Percentiles rank a stretch among this genome's conserved stretches.
Evolutionary conservation across 1,140 invertebrate species (phyloP).

Genomic region (Drosophila pachea): DNA sequence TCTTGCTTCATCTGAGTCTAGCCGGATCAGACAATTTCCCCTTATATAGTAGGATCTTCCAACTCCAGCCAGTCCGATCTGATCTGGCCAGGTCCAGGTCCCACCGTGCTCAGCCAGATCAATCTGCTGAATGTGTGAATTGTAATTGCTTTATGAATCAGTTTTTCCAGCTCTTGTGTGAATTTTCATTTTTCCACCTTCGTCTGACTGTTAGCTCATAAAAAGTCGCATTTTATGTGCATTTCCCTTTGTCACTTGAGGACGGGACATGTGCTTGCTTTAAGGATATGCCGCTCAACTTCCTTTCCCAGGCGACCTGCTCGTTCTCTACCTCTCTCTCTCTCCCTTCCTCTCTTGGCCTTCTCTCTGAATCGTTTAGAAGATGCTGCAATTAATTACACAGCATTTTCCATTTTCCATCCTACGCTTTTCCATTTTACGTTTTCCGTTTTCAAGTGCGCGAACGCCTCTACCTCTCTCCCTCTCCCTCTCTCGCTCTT

Average conservation of each 20-base stretch:
- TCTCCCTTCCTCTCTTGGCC: background rate
- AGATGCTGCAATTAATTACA: slow-evolving; percentile 69
- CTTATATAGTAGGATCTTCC: too few species aligned
- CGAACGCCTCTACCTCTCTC: slow-evolving; percentile 7
- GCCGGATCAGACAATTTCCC: too few species aligned
- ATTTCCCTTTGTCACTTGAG: slow-evolving; percentile 55
- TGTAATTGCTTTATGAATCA: slow-evolving; percentile 22
- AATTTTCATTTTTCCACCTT: slow-evolving; percentile 18
- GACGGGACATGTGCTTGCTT: slow-evolving; percentile 20
- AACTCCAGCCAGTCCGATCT: too few species aligned
- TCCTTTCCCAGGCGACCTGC: slow-evolving; percentile 54
- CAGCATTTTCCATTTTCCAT: slow-evolving; percentile 71
- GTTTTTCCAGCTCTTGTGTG: slow-evolving; percentile 9
- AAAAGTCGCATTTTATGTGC: slow-evolving; percentile 53
- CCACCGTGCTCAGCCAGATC: too few species aligned
- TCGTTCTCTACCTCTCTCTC: too few species aligned
- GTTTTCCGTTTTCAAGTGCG: slow-evolving; percentile 66
- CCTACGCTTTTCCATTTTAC: slow-evolving; percentile 40
- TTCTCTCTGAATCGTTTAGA: background rate
- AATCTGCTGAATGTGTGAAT: slow-evolving; percentile 41
- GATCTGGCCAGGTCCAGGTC: too few species aligned
- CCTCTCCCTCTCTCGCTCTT: background rate
- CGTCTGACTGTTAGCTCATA: slow-evolving; percentile 32
- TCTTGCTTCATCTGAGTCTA: too few species aligned
- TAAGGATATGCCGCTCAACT: too few species aligned